A percentile compares a stretch with the other conserved stretches of the same genome.
phyloP scores from a whole-genome alignment of 1,140 invertebrate genomes.

The Sycophaga agraensis region DNA sequence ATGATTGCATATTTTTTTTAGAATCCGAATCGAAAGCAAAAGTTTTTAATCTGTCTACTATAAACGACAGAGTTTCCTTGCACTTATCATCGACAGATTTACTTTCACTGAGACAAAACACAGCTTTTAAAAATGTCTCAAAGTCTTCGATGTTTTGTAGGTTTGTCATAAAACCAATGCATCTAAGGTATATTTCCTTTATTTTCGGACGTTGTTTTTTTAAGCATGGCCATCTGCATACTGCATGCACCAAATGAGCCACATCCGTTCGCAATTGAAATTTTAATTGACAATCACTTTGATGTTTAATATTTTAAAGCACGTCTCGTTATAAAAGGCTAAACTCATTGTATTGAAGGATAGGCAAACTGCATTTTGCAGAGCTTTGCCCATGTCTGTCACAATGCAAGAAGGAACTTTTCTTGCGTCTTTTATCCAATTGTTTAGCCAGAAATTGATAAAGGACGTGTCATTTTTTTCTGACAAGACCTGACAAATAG shows the following conservation, averaged over 20 bases:
- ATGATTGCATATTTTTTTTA: no score
- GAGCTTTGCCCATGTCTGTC: background rate
- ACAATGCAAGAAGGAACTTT: background rate
- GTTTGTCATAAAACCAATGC: background rate
- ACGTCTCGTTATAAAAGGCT: background rate
- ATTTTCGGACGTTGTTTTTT: background rate
- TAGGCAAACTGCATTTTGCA: background rate
- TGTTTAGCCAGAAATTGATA: background rate
- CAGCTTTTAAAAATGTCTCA: background rate
- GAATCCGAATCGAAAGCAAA: background rate
- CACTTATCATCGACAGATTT: background rate
- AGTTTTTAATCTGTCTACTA: background rate
- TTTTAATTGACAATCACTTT: background rate
- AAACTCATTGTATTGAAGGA: background rate
- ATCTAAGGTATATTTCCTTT: background rate
- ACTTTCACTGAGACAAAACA: background rate
- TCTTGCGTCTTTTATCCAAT: background rate
- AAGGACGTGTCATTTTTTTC: conserved; percentile 5
- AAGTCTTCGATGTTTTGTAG: background rate
- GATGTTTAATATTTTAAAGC: background rate
- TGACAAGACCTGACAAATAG: background rate
- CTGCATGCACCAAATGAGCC: background rate
- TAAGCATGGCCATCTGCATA: background rate
- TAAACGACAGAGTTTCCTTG: background rate
- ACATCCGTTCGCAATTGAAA: background rate